Evolutionary conservation across 2,113 vertebrate species (phyloP).

Genomic region (Melanerpes formicivorus): DNA sequence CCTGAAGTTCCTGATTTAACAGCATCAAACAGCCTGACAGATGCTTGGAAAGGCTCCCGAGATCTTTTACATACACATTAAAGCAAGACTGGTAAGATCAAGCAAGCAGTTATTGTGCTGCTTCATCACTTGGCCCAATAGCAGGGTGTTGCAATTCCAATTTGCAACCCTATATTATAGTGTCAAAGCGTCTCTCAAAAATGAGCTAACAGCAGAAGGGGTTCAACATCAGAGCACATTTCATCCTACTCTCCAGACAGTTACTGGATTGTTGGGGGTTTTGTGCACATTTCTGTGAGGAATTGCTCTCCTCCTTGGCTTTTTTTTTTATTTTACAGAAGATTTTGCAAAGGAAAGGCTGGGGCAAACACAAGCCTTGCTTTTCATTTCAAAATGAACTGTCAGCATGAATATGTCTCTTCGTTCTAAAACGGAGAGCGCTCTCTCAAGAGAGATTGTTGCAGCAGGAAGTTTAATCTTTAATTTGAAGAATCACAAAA

Average conservation of each 20-base stretch:
- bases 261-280: neutral
- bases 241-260: conserved; percentile 37
- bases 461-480: neutral
- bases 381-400: neutral
- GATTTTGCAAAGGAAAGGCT: neutral
- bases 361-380: neutral
- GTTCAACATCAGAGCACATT: conserved; percentile 41
- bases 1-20: neutral
- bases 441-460: neutral
- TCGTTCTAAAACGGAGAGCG: neutral
- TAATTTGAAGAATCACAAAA: neutral
- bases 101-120: conserved; percentile 33
- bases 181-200: conserved; percentile 46
- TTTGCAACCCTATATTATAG: conserved; percentile 61
- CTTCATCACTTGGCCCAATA: conserved; percentile 56
- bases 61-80: conserved; percentile 33
- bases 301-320: neutral
- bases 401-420: neutral
- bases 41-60: conserved; percentile 35
- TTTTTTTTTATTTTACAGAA: neutral
- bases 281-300: neutral
- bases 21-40: conserved; percentile 35
- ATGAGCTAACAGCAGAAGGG: conserved; percentile 25
- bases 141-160: conserved; percentile 56
- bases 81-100: conserved; percentile 44